Base-by-base conservation (phyloP, 2,797 vertebrate species). In the Hoplostethus mediterraneus region DNA sequence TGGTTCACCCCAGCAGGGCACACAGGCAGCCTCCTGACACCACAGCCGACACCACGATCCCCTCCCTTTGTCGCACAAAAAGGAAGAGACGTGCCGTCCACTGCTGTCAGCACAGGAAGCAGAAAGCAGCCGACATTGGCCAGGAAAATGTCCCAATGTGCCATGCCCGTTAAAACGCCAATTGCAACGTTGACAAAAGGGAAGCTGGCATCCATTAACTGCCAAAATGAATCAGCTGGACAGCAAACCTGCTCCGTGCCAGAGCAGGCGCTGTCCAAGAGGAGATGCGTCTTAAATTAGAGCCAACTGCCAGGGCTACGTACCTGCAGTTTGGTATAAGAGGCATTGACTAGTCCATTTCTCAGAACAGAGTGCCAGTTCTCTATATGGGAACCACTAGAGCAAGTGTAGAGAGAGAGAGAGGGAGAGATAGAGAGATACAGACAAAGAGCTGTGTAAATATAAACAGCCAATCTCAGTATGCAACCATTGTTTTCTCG, bases 331-430 rank as follows among this genome's bases (percentile, higher is more conserved):
- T 99, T 99, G 93, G 98, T 99, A 91, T 99, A 99, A 89, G 98
- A 99, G 67, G 98, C 98, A 84, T 99, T 99, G 92, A 99, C 98
- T 92, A 99, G 95, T 91, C 98, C 98, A 67, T 99, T 99, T 93
- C 98, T 97, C 91, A 99, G 96, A 94, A 99, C 98, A 85, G 98
- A 99, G 89, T 99, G 98, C 98, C 98, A 99, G 94, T 99, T 99
- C 95, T 99, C 98, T 94, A 99, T 99, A 94, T 99, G 98, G 94
- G 98, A 99, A 95, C 98, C 98, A 85, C 98, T 99, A 94, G 67
- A 94, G 82, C 80, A 88, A 86, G 87, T 87, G 82, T 82, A 91
- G 87, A 86, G 78, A 92, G 80, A 92, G 65, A 79, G 65, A 85
- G 71, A 89, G 67, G 88, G 47, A 57, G 70, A 88, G 67, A 87